Base-by-base conservation (phyloP, 2,888 invertebrate genomes). In the Apamea monoglypha region DNA sequence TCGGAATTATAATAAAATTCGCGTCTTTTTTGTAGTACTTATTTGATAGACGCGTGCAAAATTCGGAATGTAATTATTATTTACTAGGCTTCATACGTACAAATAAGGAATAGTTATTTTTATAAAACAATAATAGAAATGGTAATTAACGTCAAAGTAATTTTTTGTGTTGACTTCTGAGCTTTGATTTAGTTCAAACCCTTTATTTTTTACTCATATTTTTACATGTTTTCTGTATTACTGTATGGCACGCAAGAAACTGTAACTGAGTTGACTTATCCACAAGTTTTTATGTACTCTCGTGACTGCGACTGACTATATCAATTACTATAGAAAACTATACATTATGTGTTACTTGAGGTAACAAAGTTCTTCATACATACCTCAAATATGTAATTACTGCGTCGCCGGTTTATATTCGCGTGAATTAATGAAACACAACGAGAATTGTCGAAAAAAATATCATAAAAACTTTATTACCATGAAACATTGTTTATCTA, bases 401-500 rank as follows among this genome's bases (percentile, higher is more conserved):
- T 87, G 85, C 72, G 74, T 81, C 72, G 79, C 75, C 85, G 76
- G 74, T 90, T 88, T 87, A 91, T 92, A 93, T 93, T 93, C 92
- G 92, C 91, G 87, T 90, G 88, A 91, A 87, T 88, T 87, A 89
- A 86, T 83, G 79, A 76, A 85, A 85, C 90, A 89, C 89, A 86
- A 86, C 84, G 76, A 89, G 85, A 90, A 90, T 88, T 91, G 87
- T 86, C 91, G 82, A 91, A 92, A 93, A 83, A 87, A 91, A 83
- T 84, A 91, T 77, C 85, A 89, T 88, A 90, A 90, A 87, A 89
- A 91, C 86, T 85, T 87, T 79, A 92, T 91, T 90, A 90, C 87
- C 91, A 92, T 93, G 90, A 91, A 93, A 91, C 87, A 88, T 87
- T 90, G 86, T 91, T 92, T 94, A 94, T 94, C 93, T 92, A 86